Base-by-base conservation (phyloP, 2,797 vertebrate genomes). In the Orientallactaga sibirica region DNA sequence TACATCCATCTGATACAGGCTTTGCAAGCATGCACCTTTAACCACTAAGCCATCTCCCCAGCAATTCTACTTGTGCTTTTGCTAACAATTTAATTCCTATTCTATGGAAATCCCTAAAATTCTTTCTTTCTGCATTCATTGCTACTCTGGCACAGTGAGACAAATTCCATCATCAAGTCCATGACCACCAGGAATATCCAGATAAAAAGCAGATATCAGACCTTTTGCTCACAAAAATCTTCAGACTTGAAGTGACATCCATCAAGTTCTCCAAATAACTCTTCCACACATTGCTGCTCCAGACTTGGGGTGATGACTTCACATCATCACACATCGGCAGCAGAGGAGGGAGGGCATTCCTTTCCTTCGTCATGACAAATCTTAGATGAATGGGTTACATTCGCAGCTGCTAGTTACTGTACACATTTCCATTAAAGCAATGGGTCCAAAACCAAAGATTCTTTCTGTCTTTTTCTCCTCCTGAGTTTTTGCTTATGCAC, bases 271-370 rank as follows among this genome's bases (percentile, higher is more conserved):
- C 33, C 89, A 19, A 85, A 80, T 3, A 86, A 64, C 29, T 76
- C 29, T 14, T 29, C 33, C 5, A 33, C 33, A 85, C 52, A 74
- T 29, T 66, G 6, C 20, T 70, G 0, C 66, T 8, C 15, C 4
- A 29, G 27, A 43, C 20, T 18, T 55, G 16, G 5, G 66, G 74
- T 29, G 15, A 3, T 25, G 70, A 61, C 11, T n/a, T 82, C 3
- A 84, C 15, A 6, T 85, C 29, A 24, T 7, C 1, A 11, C 7
- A 29, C 2, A 43, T 19, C 29, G n/a, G 0, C 16, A 61, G 7
- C 62, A 64, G 0, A 27, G 10, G 48, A 0, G 0, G 10, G 55
- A 0, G 0, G 19, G 1, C 25, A 64, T 3, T 22, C 2, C 5
- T 10, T 29, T 24, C 25, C 64, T 88, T 18, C 29, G 24, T 55